A percentile compares a stretch with the other conserved stretches of the same genome.
Evolutionary conservation across 2,113 vertebrate species (phyloP).

Genomic region (Entelurus aequoreus): DNA sequence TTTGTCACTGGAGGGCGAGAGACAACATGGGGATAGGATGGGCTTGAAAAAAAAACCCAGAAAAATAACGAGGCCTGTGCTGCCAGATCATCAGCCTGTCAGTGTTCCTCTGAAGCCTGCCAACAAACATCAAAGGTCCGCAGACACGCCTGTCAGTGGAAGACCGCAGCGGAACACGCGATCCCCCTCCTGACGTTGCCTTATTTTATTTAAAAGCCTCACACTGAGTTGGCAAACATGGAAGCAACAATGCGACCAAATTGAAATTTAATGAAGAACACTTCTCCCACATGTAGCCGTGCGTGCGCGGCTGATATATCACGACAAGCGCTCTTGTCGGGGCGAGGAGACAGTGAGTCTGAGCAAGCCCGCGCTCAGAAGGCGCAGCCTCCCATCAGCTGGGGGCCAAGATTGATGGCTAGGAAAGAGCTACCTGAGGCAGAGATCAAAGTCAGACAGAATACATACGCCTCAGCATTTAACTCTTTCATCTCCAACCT

Average conservation of each 20-base stretch:
- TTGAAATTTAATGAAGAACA: slow-evolving; percentile 17
- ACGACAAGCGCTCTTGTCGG: slow-evolving; percentile 17
- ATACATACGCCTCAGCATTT: slow-evolving; percentile 55
- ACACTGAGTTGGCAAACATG: background rate
- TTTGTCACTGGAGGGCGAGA: slow-evolving; percentile 56
- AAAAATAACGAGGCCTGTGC: slow-evolving; percentile 7
- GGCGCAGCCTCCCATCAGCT: slow-evolving; percentile 49
- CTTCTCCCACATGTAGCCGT: slow-evolving; percentile 14
- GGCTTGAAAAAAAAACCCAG: slow-evolving; percentile 11
- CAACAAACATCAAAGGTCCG: slow-evolving; percentile 67
- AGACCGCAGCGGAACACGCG: slow-evolving; percentile 52
- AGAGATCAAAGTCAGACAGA: slow-evolving; percentile 70
- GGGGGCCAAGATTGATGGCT: slow-evolving; percentile 60
- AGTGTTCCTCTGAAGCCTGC: slow-evolving; percentile 57
- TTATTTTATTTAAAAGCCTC: slow-evolving; percentile 12
- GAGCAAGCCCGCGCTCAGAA: slow-evolving; percentile 45
- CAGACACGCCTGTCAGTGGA: slow-evolving; percentile 56
- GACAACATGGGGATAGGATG: slow-evolving; percentile 44
- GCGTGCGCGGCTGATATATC: slow-evolving; percentile 10
- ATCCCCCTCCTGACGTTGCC: slow-evolving; percentile 4
- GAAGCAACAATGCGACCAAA: slow-evolving; percentile 12
- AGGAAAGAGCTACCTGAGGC: slow-evolving; percentile 62
- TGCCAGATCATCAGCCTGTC: slow-evolving; percentile 64
- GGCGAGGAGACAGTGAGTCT: slow-evolving; percentile 36
- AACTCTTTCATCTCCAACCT: slow-evolving; percentile 67